phyloP scores from a whole-genome alignment of 2,797 vertebrate species.

The Ptychobarbus kaznakovi region DNA sequence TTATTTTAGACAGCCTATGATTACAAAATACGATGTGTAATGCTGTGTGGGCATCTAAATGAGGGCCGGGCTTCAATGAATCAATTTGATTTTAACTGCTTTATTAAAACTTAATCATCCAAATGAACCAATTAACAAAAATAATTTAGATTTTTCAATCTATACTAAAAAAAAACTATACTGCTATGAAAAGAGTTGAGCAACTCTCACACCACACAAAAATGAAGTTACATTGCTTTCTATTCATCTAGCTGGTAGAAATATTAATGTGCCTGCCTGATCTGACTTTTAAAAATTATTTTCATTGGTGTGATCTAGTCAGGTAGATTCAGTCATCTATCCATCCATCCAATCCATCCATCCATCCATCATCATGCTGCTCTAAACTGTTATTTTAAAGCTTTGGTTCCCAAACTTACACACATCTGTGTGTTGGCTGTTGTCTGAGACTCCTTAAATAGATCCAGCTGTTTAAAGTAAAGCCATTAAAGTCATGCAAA shows the following conservation, averaged over 20 bases:
- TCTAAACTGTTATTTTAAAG: conserved; percentile 40
- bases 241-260: neutral
- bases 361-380: neutral
- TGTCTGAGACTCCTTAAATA: conserved; percentile 58
- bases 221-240: neutral
- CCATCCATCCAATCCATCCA: neutral
- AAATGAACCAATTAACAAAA: neutral
- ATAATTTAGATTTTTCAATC: neutral
- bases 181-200: neutral
- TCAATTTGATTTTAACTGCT: neutral
- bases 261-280: neutral
- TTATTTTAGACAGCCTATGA: neutral
- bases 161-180: neutral
- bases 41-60: neutral
- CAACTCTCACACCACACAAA: neutral
- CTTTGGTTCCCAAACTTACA: conserved; percentile 53
- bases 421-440: conserved; percentile 60
- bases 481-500: conserved; percentile 59
- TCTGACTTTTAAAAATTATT: neutral
- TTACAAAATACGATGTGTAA: neutral
- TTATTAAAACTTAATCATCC: neutral
- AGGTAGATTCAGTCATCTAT: conserved; percentile 2
- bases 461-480: conserved; percentile 62
- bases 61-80: neutral
- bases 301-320: neutral